Evolutionary conservation across 2,888 invertebrate species (phyloP), one percentile per base, ranked within the genome.

Genomic region (Campoplex nolae): DNA sequence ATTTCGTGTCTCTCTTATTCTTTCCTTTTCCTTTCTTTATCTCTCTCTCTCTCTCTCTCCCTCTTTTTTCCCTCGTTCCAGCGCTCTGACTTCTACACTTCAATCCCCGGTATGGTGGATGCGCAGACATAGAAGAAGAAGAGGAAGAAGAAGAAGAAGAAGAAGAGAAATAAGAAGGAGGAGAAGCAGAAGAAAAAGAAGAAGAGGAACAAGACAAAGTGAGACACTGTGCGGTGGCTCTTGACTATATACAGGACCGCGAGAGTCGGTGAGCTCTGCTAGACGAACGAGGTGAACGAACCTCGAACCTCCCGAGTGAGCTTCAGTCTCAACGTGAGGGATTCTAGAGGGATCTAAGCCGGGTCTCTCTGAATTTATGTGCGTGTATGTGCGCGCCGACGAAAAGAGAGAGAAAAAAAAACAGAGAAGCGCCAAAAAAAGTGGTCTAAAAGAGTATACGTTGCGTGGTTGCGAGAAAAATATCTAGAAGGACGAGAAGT

Each of bases 271-370:
- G 83, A 83, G 74, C 75, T 82, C 81, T 85, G 90, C 91, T 90
- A 92, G 92, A 89, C 91, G 89, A 89, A 89, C 86, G 92, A 93
- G 94, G 94, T 94, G 93, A 94, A 94, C 93, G 94, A 94, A 94
- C 94, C 92, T 93, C 93, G 91, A 93, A 94, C 90, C 92, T 92
- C 84, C 84, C 83, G 88, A 88, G 89, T 89, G 87, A 86, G 82
- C 75, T 75, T 75, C 68, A 58, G 38, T 68, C 75, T 70, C 45
- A 71, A 62, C 79, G 48, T 58, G 58, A 71, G 79, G 54, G 78
- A 79, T 79, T 70, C 79, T 71, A 77, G 58, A 81, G 76, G 81
- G 81, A 71, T 54, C 65, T 76, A 78, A 74, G 67, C 82, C 78
- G 76, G 71, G 76, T 56, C 75, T 54, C 71, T 18, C 56, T 74